Percentiles rank a stretch among this genome's conserved stretches.
Conservation (phyloP, 2,888 invertebrate genomes). For the Monopis laevigella region DNA sequence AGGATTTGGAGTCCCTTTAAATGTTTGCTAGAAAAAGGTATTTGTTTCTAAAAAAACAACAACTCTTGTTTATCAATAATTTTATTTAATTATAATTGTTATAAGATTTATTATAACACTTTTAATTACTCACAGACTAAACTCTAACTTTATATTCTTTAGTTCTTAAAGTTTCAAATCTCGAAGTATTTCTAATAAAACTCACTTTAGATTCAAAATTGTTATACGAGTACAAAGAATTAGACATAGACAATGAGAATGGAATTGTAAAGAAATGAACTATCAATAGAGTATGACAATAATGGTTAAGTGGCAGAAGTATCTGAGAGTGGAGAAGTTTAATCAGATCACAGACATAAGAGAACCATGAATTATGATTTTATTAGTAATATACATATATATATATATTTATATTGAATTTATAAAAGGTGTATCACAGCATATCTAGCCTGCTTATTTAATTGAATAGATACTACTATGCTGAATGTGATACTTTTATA, state of each 20-base stretch:
- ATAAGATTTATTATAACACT: slow-evolving; percentile 44
- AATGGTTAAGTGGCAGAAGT: slow-evolving; percentile 17
- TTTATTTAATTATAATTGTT: slow-evolving; percentile 59
- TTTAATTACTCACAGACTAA: slow-evolving; percentile 57
- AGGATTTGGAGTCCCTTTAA: too few relatives aligned
- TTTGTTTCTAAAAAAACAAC: too few relatives aligned
- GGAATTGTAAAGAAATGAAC: slow-evolving; percentile 2
- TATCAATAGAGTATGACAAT: slow-evolving; percentile 1
- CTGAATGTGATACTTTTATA: too few relatives aligned
- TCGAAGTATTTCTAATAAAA: slow-evolving; percentile 48
- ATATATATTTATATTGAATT: too few relatives aligned
- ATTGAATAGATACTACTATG: too few relatives aligned
- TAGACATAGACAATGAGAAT: slow-evolving; percentile 8
- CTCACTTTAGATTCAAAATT: slow-evolving; percentile 47
- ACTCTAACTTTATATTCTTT: slow-evolving; percentile 59
- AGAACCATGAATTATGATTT: too few relatives aligned
- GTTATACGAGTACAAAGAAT: slow-evolving; percentile 19
- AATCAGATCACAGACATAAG: slow-evolving; percentile 50
- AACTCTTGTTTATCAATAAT: slow-evolving; percentile 6
- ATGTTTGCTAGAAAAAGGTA: too few relatives aligned
- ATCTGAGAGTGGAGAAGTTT: slow-evolving; percentile 27
- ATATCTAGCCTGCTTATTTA: slow-evolving; percentile 64
- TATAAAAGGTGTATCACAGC: slow-evolving; percentile 63
- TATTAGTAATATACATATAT: too few relatives aligned
- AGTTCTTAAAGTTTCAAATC: slow-evolving; percentile 54